phyloP scores from a whole-genome alignment of 2,113 vertebrate species.

The Solenodon paradoxus region DNA sequence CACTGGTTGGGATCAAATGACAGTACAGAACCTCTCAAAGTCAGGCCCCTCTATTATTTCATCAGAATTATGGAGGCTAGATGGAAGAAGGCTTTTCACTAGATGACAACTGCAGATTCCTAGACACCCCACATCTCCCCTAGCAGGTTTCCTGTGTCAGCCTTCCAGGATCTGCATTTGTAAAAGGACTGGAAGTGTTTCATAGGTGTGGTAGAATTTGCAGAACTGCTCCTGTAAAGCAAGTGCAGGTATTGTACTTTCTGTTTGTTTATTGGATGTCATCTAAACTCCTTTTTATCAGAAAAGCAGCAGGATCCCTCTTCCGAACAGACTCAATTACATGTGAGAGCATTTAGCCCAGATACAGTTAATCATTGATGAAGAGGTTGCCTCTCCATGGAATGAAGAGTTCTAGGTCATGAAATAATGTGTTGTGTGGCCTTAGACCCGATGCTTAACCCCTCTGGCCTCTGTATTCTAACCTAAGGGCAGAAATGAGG shows the following conservation, averaged over 20 bases:
- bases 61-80: not conserved
- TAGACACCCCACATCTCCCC: not conserved
- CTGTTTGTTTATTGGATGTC: not conserved
- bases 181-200: not conserved
- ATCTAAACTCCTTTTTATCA: constrained; percentile 45
- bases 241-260: not conserved
- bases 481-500: not conserved
- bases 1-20: not conserved
- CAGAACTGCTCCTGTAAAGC: not conserved
- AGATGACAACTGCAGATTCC: not conserved
- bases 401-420: not conserved
- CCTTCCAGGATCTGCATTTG: not conserved
- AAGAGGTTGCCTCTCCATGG: not conserved
- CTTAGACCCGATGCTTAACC: not conserved
- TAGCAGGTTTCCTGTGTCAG: not conserved
- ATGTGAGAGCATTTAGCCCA: not conserved
- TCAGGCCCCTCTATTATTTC: not conserved
- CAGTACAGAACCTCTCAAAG: not conserved
- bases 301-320: not conserved
- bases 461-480: not conserved
- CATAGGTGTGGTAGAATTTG: not conserved
- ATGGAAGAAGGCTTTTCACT: not conserved
- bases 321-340: not conserved
- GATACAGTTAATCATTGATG: not conserved
- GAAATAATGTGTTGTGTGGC: not conserved